Percentiles rank a stretch among this genome's conserved stretches.
These are phyloP conservation scores for Steinernema carpocapsae DNA, from an alignment of 2,888 invertebrate genomes.

Conservation along the genomic window DNA sequence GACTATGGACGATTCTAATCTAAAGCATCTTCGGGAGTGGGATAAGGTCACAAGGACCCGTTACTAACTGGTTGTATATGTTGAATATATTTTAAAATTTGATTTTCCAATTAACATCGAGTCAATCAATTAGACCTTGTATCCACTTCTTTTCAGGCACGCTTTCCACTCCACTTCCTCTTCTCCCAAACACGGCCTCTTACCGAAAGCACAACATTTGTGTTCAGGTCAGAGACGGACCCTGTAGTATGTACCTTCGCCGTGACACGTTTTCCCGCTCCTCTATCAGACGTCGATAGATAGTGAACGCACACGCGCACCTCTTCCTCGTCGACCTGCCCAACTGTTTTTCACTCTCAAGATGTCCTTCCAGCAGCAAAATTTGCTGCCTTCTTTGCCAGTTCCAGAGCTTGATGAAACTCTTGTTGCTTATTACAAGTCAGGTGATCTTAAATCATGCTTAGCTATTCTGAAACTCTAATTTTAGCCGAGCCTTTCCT, in stretches of 20 bases:
- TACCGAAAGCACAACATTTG: background rate
- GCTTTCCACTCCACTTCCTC: background rate
- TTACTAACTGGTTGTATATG: too few relatives aligned
- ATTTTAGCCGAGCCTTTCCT: background rate
- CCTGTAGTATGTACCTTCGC: background rate
- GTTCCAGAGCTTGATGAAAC: slow-evolving; percentile 53
- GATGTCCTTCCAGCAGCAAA: slow-evolving; percentile 45
- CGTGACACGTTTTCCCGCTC: background rate
- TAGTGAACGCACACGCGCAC: background rate
- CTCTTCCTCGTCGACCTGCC: background rate
- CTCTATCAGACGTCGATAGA: background rate
- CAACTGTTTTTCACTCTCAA: background rate
- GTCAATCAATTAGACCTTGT: background rate
- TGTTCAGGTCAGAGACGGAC: background rate
- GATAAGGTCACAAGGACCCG: too few relatives aligned
- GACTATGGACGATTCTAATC: too few relatives aligned
- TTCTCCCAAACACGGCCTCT: background rate
- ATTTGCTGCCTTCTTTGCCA: slow-evolving; percentile 48
- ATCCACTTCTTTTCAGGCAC: background rate
- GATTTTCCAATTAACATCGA: background rate
- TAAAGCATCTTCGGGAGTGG: too few relatives aligned
- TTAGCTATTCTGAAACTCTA: background rate
- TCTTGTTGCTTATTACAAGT: slow-evolving; percentile 51
- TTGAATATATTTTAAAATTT: background rate
- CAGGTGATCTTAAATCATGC: slow-evolving; percentile 41